Conservation (phyloP, 2,888 invertebrate species). For the Drosophila borealis region DNA sequence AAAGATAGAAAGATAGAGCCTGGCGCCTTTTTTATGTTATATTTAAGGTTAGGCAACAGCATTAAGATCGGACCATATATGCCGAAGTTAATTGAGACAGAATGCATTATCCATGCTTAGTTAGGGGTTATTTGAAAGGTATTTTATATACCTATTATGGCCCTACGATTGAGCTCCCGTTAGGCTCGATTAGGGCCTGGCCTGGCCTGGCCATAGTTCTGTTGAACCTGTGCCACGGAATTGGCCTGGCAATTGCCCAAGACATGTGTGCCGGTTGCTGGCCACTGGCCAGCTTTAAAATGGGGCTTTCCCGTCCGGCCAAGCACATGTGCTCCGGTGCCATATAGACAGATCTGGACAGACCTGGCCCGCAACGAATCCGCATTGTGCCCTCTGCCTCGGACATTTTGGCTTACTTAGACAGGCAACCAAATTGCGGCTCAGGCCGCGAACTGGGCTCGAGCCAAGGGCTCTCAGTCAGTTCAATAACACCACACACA, state of each 20-base stretch:
- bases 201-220: conserved; percentile 18
- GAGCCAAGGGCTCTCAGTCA: conserved; percentile 42
- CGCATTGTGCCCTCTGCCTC: conserved; percentile 47
- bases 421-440: conserved; percentile 22
- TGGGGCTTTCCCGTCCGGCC: conserved; percentile 68
- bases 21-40: too few relatives aligned
- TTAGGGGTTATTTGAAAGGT: too few relatives aligned
- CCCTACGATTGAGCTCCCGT: background rate
- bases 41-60: too few relatives aligned
- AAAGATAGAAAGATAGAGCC: too few relatives aligned
- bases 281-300: conserved; percentile 62
- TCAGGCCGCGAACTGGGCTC: conserved; percentile 34
- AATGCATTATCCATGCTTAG: too few relatives aligned
- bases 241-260: conserved; percentile 16
- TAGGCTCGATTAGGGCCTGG: background rate
- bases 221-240: conserved; percentile 52
- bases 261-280: conserved; percentile 55
- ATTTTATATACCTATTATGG: too few relatives aligned
- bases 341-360: background rate
- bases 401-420: conserved; percentile 59
- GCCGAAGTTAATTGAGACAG: too few relatives aligned
- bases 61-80: too few relatives aligned
- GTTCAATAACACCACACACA: conserved; percentile 65
- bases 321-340: conserved; percentile 44
- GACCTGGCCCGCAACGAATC: conserved; percentile 27